Percentiles rank a stretch among this genome's conserved stretches.
Evolutionary conservation across 2,797 vertebrate genomes (phyloP).

Genomic region (Phoebastria nigripes): DNA sequence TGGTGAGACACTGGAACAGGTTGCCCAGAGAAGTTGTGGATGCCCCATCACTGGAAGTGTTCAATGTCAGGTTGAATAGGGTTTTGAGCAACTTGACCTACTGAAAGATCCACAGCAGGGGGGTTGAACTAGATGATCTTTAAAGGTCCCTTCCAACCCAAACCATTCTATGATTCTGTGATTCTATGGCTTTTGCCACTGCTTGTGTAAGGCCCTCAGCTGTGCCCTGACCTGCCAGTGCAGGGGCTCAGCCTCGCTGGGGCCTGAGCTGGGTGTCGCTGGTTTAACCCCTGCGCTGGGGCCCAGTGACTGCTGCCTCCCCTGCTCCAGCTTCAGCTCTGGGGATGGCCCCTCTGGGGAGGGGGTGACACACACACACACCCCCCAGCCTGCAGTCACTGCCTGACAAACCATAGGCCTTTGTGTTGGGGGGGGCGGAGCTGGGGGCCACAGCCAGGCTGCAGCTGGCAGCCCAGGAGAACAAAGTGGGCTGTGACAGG

Average conservation of each 20-base stretch:
- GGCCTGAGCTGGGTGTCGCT: not conserved
- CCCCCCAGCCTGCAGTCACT: too few species aligned
- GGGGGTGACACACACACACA: not conserved
- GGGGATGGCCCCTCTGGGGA: too few species aligned
- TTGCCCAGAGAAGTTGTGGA: not conserved
- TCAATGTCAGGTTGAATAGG: not conserved
- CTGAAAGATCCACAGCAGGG: not conserved
- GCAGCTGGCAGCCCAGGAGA: not conserved
- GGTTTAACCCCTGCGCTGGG: not conserved
- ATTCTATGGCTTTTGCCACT: not conserved
- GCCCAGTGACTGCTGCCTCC: not conserved
- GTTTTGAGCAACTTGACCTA: not conserved
- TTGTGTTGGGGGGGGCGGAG: not conserved
- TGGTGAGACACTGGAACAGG: not conserved
- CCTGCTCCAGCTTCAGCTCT: not conserved
- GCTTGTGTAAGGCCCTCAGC: too few species aligned
- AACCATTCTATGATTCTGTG: not conserved
- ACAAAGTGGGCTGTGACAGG: not conserved
- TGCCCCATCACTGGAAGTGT: too few species aligned
- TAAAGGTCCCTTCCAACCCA: not conserved
- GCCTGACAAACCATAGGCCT: not conserved
- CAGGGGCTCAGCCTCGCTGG: accelerated
- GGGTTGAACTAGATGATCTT: not conserved
- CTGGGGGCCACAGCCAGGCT: not conserved
- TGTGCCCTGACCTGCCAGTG: accelerated